Base-by-base conservation (phyloP, 2,888 invertebrate species). In the Mesopsocus fuscifrons region DNA sequence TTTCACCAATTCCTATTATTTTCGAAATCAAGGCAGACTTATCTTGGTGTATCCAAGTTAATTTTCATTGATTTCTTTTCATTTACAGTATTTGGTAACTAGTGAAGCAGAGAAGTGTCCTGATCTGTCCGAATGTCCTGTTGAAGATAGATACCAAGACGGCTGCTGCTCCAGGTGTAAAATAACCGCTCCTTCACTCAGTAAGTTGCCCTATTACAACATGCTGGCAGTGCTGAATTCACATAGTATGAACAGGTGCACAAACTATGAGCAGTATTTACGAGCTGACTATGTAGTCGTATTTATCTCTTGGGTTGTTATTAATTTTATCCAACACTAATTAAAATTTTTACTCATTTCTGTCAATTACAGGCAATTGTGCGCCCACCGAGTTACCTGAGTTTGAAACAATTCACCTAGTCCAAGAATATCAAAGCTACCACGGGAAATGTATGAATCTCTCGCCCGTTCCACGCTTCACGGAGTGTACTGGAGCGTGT, bases 101-200 rank as follows among this genome's bases (percentile, higher is more conserved):
- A 65, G 68, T 3, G 58, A 65, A 31, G 56, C 61, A 3, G 61
- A 68, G 51, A 54, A 66, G 1, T 84, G 84, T 53, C 74, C 78
- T 1, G 69, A 72, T 57, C 56, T 78, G 22, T 60, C 68, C 1
- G 54, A 60, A 34, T 83, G 84, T 53, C 62, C 67, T 0, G 58
- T 64, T 0, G 63, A 69, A 17, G 57, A 70, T 46, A 52, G 71
- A 15, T 67, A 71, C 51, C 58, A 61, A 11, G 72, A 74, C 20
- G 74, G 74, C 41, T 84, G 84, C 57, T 84, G 83, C 52, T 61
- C 68, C 22, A 58, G 64, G 38, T 84, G 84, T 55, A 70, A 69
- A 47, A 53, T 64, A 18, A 69, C 67, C 2, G 55, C 68, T 1
- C 13, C 42, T 31, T 21, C 13, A 4, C 18, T 31, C 11, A 26